Evolutionary conservation across 30 jellyfish, hydroid and myxozoan genomes (phyloP).

Genomic region (Cassiopea andromeda): DNA sequence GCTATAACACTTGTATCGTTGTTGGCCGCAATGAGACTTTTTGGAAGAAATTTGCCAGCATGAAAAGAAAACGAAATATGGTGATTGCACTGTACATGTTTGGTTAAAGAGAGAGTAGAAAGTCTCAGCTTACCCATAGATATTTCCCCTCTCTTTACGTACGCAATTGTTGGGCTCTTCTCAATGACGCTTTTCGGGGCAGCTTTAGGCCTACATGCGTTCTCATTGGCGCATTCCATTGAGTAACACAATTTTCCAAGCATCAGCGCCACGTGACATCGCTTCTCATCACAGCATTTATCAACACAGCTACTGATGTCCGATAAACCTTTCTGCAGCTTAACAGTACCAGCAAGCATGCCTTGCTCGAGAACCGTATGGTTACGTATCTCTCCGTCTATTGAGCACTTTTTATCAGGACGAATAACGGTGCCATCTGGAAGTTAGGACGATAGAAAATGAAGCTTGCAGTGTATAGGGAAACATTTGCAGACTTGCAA

Average conservation of each 20-base stretch:
- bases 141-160: slow-evolving; percentile 91
- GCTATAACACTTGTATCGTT: too few relatives aligned
- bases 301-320: slow-evolving; percentile 72
- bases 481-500: too few relatives aligned
- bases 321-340: slow-evolving; percentile 74
- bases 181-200: slow-evolving; percentile 81
- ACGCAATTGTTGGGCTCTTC: slow-evolving; percentile 92
- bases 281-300: slow-evolving; percentile 86
- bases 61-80: too few relatives aligned
- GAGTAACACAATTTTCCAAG: slow-evolving; percentile 89
- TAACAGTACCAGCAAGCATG: slow-evolving; percentile 92
- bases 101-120: too few relatives aligned
- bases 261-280: slow-evolving; percentile 97
- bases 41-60: too few relatives aligned
- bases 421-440: slow-evolving; percentile 88
- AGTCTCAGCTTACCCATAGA: slow-evolving; percentile 84
- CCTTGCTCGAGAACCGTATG: slow-evolving; percentile 89
- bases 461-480: not conserved
- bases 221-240: slow-evolving; percentile 94
- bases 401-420: slow-evolving; percentile 69
- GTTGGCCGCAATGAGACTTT: too few relatives aligned
- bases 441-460: not conserved
- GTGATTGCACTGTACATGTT: too few relatives aligned
- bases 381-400: slow-evolving; percentile 91
- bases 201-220: slow-evolving; percentile 85